Percentiles rank a stretch among this genome's conserved stretches.
Evolutionary conservation across 2,113 vertebrate genomes (phyloP).

Genomic region (Anhinga rufa): DNA sequence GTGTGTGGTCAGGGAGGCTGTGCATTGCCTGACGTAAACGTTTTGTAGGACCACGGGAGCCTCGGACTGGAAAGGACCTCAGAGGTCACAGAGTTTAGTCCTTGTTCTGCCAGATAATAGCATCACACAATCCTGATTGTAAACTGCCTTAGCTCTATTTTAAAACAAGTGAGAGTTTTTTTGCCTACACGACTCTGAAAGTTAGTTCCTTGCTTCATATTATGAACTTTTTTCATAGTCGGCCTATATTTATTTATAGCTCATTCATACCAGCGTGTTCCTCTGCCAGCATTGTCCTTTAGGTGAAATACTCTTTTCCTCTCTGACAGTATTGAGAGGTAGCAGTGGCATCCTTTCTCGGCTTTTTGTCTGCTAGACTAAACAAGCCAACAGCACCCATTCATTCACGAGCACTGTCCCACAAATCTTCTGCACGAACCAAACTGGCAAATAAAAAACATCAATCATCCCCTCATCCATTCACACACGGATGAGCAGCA

Average conservation of each 20-base stretch:
- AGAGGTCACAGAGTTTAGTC: background rate
- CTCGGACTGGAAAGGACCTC: background rate
- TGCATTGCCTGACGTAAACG: background rate
- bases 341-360: background rate
- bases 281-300: background rate
- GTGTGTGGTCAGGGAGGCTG: background rate
- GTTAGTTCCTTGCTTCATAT: background rate
- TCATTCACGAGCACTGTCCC: background rate
- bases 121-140: background rate
- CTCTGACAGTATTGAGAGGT: background rate
- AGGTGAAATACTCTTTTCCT: background rate
- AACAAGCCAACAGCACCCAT: background rate
- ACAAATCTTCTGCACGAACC: background rate
- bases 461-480: background rate
- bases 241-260: background rate
- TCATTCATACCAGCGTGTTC: background rate
- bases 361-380: conserved; percentile 28
- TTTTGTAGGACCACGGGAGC: background rate
- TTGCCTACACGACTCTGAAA: background rate
- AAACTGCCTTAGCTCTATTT: background rate
- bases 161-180: background rate
- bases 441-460: background rate
- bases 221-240: background rate
- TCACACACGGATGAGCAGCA: background rate
- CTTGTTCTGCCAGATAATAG: background rate